phyloP scores from a whole-genome alignment of 2,888 invertebrate species.

The Empis livida region DNA sequence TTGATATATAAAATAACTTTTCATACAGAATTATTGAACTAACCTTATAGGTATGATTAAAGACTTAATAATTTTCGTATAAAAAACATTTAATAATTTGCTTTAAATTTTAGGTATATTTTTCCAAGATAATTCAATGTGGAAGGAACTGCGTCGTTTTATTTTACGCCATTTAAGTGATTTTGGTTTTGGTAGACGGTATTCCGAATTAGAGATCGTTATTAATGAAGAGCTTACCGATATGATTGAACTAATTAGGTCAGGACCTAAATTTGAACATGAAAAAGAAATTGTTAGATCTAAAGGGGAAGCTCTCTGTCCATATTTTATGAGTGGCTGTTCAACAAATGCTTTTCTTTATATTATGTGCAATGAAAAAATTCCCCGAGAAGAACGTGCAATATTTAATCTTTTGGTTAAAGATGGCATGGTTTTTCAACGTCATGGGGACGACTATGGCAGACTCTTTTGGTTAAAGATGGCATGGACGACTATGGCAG shows the following conservation, averaged over 20 bases:
- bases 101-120: constrained; percentile 42
- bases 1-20: too few species aligned
- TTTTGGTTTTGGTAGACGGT: constrained; percentile 54
- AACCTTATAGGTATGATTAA: too few species aligned
- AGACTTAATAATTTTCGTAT: too few species aligned
- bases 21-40: too few species aligned
- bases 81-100: not conserved
- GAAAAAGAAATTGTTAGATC: constrained; percentile 30
- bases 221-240: constrained; percentile 37
- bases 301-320: constrained; percentile 35
- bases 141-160: constrained; percentile 55
- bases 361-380: constrained; percentile 40
- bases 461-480: constrained; percentile 41
- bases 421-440: constrained; percentile 41
- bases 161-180: constrained; percentile 51
- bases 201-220: constrained; percentile 39
- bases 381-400: constrained; percentile 41
- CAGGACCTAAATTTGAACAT: constrained; percentile 35
- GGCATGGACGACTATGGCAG: too few species aligned
- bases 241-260: constrained; percentile 37
- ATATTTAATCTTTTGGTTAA: constrained; percentile 31
- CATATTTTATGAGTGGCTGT: constrained; percentile 41
- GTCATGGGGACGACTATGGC: constrained; percentile 45
- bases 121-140: constrained; percentile 48
- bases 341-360: constrained; percentile 44